phyloP scores from a whole-genome alignment of 2,888 invertebrate genomes.

The Coecobrya sp. region DNA sequence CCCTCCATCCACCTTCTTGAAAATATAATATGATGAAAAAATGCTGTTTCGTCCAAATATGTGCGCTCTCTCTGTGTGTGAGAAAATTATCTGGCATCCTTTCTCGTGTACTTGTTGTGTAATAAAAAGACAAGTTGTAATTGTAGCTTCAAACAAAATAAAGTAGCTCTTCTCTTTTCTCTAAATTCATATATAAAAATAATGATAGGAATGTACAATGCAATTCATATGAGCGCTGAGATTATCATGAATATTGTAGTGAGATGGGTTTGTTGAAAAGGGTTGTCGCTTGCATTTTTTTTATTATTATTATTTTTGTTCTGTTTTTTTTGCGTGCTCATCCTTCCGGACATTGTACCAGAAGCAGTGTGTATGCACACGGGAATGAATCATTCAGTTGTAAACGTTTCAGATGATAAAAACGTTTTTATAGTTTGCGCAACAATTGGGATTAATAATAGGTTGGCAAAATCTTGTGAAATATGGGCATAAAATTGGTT shows the following conservation, averaged over 20 bases:
- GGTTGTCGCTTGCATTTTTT: not conserved
- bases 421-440: not conserved
- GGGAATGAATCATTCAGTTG: constrained; percentile 6
- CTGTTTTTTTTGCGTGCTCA: not conserved
- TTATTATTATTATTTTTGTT: not conserved
- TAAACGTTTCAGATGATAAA: not conserved
- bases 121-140: not conserved
- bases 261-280: no score
- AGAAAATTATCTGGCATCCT: not conserved
- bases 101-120: constrained; percentile 12
- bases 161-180: not conserved
- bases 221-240: no score
- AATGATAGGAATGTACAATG: no score
- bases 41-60: not conserved
- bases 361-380: no score
- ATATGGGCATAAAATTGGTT: no score
- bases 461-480: no score
- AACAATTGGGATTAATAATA: no score
- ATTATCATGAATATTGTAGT: no score
- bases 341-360: constrained; percentile 74
- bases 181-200: not conserved
- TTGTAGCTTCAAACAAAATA: not conserved
- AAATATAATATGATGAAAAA: not conserved
- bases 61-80: not conserved
- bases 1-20: constrained; percentile 60